Evolutionary conservation across 2,888 invertebrate genomes (phyloP).

Genomic region (Pasiphila rectangulata): DNA sequence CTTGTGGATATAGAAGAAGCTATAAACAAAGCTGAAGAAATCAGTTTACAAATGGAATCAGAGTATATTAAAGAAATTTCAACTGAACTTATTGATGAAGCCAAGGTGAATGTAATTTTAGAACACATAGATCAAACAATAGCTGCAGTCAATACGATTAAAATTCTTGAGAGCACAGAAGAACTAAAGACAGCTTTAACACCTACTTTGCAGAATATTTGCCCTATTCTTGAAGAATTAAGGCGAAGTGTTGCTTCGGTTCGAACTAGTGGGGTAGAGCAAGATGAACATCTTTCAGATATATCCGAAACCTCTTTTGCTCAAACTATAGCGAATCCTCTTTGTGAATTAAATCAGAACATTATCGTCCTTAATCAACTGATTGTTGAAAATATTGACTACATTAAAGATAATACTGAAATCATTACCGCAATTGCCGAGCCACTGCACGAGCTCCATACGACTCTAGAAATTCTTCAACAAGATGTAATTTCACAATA

Average conservation of each 20-base stretch:
- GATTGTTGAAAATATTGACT: slow-evolving; percentile 57
- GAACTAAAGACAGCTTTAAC: slow-evolving; percentile 39
- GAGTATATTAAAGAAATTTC: slow-evolving; percentile 55
- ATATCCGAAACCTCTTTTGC: slow-evolving; percentile 67
- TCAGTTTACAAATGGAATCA: slow-evolving; percentile 50
- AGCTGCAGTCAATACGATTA: slow-evolving; percentile 55
- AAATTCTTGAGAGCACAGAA: slow-evolving; percentile 48
- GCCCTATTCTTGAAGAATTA: slow-evolving; percentile 62
- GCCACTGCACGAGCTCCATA: slow-evolving; percentile 68
- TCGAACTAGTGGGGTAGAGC: slow-evolving; percentile 38
- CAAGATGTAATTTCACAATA: slow-evolving; percentile 70
- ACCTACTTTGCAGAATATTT: slow-evolving; percentile 55
- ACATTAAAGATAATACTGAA: slow-evolving; percentile 49
- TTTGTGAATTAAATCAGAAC: slow-evolving; percentile 62
- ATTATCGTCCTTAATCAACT: slow-evolving; percentile 57
- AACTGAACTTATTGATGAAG: slow-evolving; percentile 30
- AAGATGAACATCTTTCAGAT: slow-evolving; percentile 51
- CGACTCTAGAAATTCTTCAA: slow-evolving; percentile 67
- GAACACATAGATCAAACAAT: slow-evolving; percentile 64
- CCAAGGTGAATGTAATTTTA: slow-evolving; percentile 50
- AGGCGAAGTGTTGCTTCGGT: slow-evolving; percentile 58
- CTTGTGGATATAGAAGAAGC: slow-evolving; percentile 56
- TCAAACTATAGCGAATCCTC: slow-evolving; percentile 56
- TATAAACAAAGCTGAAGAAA: slow-evolving; percentile 57
- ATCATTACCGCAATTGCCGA: slow-evolving; percentile 64